These are phyloP conservation scores for Xanthia togata DNA, from an alignment of 2,888 invertebrate genomes.

Conservation along the genomic window DNA sequence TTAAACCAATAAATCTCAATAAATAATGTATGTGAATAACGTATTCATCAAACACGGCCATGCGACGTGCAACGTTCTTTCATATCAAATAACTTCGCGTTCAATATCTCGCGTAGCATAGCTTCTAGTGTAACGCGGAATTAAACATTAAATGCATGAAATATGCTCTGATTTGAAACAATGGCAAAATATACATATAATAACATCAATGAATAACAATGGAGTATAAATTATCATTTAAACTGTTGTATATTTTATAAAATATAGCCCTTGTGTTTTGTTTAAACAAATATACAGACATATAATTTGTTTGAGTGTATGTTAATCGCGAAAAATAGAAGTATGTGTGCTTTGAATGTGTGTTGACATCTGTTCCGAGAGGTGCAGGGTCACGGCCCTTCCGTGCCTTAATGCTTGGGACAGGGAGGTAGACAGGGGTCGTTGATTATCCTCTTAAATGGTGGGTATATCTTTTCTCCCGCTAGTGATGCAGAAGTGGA, in stretches of 20 bases:
- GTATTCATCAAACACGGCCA: slow-evolving; percentile 21
- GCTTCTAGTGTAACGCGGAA: slow-evolving; percentile 74
- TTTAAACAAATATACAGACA: slow-evolving; percentile 76
- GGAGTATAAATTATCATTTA: slow-evolving; percentile 91
- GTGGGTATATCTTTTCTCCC: neutral
- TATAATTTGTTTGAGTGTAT: slow-evolving; percentile 81
- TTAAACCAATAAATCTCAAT: slow-evolving; percentile 76
- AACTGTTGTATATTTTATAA: slow-evolving; percentile 90
- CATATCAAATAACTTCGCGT: slow-evolving; percentile 27
- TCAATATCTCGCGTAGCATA: slow-evolving; percentile 56
- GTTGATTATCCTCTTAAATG: slow-evolving; percentile 3
- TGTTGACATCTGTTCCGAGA: slow-evolving; percentile 13
- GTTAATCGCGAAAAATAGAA: slow-evolving; percentile 66
- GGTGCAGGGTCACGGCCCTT: slow-evolving; percentile 10
- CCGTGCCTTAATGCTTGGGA: neutral
- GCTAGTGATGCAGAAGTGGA: slow-evolving; percentile 7
- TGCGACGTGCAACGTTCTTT: slow-evolving; percentile 38
- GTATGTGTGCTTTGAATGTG: slow-evolving; percentile 1
- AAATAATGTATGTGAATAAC: slow-evolving; percentile 49
- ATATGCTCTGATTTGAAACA: slow-evolving; percentile 91
- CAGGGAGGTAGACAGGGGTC: neutral
- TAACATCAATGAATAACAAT: slow-evolving; percentile 91
- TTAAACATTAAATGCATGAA: slow-evolving; percentile 90
- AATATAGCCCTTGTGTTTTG: slow-evolving; percentile 87
- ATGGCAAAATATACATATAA: slow-evolving; percentile 91